A percentile compares a stretch with the other conserved stretches of the same genome.
Evolutionary conservation across 2,797 vertebrate genomes (phyloP).

Genomic region (Fratercula arctica): DNA sequence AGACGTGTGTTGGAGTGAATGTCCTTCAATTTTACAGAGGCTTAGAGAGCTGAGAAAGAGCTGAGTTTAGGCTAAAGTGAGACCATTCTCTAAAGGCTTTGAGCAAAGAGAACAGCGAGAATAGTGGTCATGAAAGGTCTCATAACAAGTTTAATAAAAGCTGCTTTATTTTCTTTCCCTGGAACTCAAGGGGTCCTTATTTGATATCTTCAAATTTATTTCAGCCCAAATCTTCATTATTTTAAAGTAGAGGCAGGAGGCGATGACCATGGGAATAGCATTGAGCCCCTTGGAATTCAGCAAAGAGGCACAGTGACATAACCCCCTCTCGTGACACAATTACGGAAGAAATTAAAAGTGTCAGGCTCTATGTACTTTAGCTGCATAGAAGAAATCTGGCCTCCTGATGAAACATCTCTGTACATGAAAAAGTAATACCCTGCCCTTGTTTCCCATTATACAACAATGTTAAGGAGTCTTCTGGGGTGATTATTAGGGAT

Average conservation of each 20-base stretch:
- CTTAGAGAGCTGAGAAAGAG: slow-evolving; percentile 68
- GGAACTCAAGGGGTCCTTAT: slow-evolving; percentile 76
- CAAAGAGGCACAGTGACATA: slow-evolving; percentile 67
- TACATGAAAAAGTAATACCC: slow-evolving; percentile 75
- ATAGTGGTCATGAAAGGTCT: slow-evolving; percentile 75
- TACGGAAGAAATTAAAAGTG: slow-evolving; percentile 75
- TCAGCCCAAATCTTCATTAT: slow-evolving; percentile 80
- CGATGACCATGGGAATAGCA: slow-evolving; percentile 69
- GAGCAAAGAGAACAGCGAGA: slow-evolving; percentile 72
- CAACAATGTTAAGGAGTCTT: slow-evolving; percentile 74
- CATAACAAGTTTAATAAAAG: slow-evolving; percentile 82
- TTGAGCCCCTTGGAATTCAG: slow-evolving; percentile 66
- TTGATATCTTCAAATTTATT: slow-evolving; percentile 81
- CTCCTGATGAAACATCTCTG: slow-evolving; percentile 71
- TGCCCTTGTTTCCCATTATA: slow-evolving; percentile 74
- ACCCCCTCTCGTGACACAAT: slow-evolving; percentile 69
- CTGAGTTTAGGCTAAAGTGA: slow-evolving; percentile 69
- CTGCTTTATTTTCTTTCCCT: slow-evolving; percentile 78
- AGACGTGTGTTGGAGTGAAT: slow-evolving; percentile 54
- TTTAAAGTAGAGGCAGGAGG: slow-evolving; percentile 75
- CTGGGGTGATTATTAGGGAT: slow-evolving; percentile 73
- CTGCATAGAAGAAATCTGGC: slow-evolving; percentile 67
- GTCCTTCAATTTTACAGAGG: slow-evolving; percentile 76
- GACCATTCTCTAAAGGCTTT: slow-evolving; percentile 72
- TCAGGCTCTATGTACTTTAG: slow-evolving; percentile 68